Evolutionary conservation across 2,888 invertebrate genomes (phyloP).

Genomic region (Linnaemya vulpina): DNA sequence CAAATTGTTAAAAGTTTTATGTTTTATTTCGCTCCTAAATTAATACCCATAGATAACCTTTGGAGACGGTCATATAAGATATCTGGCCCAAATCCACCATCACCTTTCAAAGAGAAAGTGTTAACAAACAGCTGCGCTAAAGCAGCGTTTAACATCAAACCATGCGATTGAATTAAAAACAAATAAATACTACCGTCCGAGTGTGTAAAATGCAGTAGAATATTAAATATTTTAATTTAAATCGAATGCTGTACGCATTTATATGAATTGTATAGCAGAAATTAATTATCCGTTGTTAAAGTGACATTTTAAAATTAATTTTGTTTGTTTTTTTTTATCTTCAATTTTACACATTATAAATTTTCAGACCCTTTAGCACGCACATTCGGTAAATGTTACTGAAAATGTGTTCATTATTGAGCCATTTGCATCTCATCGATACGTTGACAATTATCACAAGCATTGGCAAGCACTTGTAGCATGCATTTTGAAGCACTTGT

Average conservation of each 20-base stretch:
- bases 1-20: constrained; percentile 52
- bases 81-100: neutral
- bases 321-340: neutral
- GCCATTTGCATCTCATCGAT: constrained; percentile 44
- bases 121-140: constrained; percentile 33
- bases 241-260: neutral
- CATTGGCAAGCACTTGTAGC: constrained; percentile 67
- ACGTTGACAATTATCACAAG: constrained; percentile 66
- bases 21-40: constrained; percentile 21
- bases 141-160: constrained; percentile 9
- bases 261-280: neutral
- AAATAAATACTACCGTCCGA: neutral
- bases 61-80: constrained; percentile 9
- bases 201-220: neutral
- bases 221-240: neutral
- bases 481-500: constrained; percentile 62
- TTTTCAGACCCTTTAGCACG: constrained; percentile 66
- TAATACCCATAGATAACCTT: constrained; percentile 28
- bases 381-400: constrained; percentile 61
- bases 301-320: neutral
- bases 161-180: neutral
- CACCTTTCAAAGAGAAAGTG: constrained; percentile 57
- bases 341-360: constrained; percentile 17
- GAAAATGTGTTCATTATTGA: constrained; percentile 41
- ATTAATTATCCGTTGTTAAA: neutral